Evolutionary conservation across 2,797 vertebrate genomes (phyloP), one percentile per base, ranked within the genome.

Genomic region (Ptychobarbus kaznakovi): DNA sequence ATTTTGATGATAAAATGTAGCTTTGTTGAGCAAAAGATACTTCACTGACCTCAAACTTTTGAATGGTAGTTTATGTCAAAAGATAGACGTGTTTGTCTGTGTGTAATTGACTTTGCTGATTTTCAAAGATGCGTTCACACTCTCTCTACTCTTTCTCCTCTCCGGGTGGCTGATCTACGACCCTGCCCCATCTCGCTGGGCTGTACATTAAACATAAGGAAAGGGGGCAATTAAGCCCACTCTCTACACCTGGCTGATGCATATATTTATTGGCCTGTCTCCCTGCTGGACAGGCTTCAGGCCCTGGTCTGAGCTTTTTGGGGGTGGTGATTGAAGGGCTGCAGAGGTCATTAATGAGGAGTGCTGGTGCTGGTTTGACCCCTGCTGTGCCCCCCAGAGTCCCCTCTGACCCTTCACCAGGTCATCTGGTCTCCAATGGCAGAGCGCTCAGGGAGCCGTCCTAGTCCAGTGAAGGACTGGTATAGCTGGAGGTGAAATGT

Each of bases 141-240:
- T 77, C 61, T 28, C 80, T 25, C 66, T 58, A 78, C 80, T 46
- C 53, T 61, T 58, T 72, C 61, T 44, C 61, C 85, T 88, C 83
- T 90, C 90, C n/a, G 89, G 87, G 76, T 85, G 82, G 78, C 84
- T 88, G 87, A 85, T 77, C 81, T 46, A 84, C 80, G 83, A 89
- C 87, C 89, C 85, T 83, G 82, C 88, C 88, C 78, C 79, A 80
- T 92, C 86, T 89, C 87, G 81, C 75, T 86, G 89, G 81, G 80
- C 91, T 93, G 93, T 95, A 94, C 95, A 95, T 95, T 95, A 95
- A 95, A 95, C 93, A 95, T 95, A 94, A 96, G 94, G 92, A 92
- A 92, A 93, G 94, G 93, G 94, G 95, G 94, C 94, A 95, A 95
- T 95, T 95, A 96, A 89, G 81, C 89, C 90, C 92, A 92, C 92